Percentiles rank a stretch among this genome's conserved stretches.
Evolutionary conservation across 2,113 vertebrate genomes (phyloP).

Genomic region (Dipodomys ordii): DNA sequence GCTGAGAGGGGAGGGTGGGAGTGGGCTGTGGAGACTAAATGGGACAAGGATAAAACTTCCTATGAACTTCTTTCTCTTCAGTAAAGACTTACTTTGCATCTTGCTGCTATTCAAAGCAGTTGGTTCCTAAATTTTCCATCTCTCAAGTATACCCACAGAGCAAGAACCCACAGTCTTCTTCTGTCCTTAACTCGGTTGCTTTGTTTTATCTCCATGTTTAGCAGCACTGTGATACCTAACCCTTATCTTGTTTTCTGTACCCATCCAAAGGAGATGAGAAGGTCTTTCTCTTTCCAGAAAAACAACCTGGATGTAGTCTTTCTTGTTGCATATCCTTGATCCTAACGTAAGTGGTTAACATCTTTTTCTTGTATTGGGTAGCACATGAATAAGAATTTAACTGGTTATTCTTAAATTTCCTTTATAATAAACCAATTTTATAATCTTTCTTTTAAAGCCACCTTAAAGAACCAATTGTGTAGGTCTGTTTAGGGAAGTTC

Average conservation of each 20-base stretch:
- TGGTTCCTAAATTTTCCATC: conserved; percentile 65
- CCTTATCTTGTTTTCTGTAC: conserved; percentile 23
- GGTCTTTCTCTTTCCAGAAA: conserved; percentile 78
- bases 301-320: conserved; percentile 80
- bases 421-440: conserved; percentile 87
- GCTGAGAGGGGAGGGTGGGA: conserved; percentile 26
- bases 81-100: conserved; percentile 66
- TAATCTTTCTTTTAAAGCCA: conserved; percentile 75
- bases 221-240: conserved; percentile 46
- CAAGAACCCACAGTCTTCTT: neutral
- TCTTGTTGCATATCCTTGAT: conserved; percentile 77
- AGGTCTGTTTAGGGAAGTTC: no score
- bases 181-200: neutral
- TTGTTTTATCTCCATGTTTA: conserved; percentile 62
- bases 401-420: conserved; percentile 90
- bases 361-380: conserved; percentile 84
- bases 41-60: conserved; percentile 79
- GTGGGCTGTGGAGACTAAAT: conserved; percentile 37
- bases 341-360: conserved; percentile 82
- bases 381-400: conserved; percentile 85
- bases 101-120: conserved; percentile 64
- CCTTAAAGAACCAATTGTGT: no score
- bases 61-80: conserved; percentile 74
- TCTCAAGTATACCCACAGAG: conserved; percentile 80
- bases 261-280: conserved; percentile 52